phyloP scores from a whole-genome alignment of 2,113 vertebrate species.

The Perognathus longimembris region DNA sequence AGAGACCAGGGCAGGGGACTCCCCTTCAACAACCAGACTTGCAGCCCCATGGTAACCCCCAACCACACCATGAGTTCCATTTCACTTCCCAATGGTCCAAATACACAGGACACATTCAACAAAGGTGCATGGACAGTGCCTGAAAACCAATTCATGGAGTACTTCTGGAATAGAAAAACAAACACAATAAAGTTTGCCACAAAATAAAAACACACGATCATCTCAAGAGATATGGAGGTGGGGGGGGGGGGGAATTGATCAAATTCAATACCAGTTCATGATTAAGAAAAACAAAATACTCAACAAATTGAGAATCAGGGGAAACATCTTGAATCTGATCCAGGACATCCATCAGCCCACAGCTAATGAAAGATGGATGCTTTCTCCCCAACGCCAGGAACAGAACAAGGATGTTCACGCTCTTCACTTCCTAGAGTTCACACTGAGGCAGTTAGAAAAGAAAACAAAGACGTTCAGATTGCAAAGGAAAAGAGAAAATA shows the following conservation, averaged over 20 bases:
- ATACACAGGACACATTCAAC: background rate
- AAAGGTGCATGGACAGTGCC: background rate
- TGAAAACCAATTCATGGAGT: background rate
- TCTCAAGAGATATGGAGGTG: background rate
- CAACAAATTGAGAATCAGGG: background rate
- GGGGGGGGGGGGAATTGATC: background rate
- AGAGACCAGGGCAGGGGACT: conserved; percentile 61
- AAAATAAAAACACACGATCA: background rate
- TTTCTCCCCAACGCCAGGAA: background rate
- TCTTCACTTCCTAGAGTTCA: background rate
- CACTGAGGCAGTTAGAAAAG: background rate
- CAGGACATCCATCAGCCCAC: background rate
- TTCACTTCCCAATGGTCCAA: background rate
- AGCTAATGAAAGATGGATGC: background rate
- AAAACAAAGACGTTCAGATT: background rate
- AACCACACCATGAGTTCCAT: background rate
- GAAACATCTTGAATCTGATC: background rate
- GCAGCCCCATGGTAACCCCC: background rate
- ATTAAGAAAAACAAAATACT: background rate
- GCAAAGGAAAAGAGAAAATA: conserved; percentile 28
- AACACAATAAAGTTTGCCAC: conserved; percentile 23
- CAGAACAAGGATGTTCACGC: background rate
- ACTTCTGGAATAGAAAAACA: background rate
- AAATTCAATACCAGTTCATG: background rate
- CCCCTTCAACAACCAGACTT: conserved; percentile 57